phyloP scores from a whole-genome alignment of 2,113 vertebrate species.

The Pagrus major region DNA sequence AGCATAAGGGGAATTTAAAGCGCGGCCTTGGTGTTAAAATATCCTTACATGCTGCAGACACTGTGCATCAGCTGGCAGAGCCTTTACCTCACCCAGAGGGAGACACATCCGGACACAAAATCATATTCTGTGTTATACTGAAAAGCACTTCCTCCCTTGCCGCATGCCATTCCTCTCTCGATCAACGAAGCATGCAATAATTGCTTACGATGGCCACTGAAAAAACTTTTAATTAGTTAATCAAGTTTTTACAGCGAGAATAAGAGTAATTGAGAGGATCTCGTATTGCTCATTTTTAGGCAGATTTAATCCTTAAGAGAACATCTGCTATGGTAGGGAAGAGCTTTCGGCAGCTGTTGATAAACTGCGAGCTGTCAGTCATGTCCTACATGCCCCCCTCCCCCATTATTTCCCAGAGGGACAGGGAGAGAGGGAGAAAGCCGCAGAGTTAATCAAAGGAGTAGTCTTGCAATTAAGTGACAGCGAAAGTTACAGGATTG shows the following conservation, averaged over 20 bases:
- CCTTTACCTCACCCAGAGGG: not conserved
- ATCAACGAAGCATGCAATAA: not conserved
- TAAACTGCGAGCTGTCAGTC: constrained; percentile 72
- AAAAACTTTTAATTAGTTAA: constrained; percentile 34
- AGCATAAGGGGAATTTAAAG: constrained; percentile 10
- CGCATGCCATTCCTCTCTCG: not conserved
- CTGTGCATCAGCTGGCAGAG: constrained; percentile 22
- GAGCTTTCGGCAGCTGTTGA: constrained; percentile 70
- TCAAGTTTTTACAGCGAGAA: constrained; percentile 41
- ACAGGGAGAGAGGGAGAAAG: constrained; percentile 10
- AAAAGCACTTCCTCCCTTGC: not conserved
- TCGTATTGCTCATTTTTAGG: constrained; percentile 41
- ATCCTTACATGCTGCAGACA: constrained; percentile 14
- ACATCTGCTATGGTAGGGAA: constrained; percentile 61
- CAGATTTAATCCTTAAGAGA: constrained; percentile 68
- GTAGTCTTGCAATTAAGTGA: constrained; percentile 77
- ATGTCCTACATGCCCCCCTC: constrained; percentile 33
- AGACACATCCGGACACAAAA: not conserved
- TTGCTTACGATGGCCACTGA: not conserved
- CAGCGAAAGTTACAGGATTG: constrained; percentile 72
- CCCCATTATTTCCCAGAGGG: constrained; percentile 52
- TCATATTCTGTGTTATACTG: not conserved
- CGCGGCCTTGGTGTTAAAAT: not conserved
- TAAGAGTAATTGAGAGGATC: constrained; percentile 37
- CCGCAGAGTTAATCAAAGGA: constrained; percentile 75